Conservation (phyloP, 2,113 vertebrate genomes). For the Pyxicephalus adspersus region DNA sequence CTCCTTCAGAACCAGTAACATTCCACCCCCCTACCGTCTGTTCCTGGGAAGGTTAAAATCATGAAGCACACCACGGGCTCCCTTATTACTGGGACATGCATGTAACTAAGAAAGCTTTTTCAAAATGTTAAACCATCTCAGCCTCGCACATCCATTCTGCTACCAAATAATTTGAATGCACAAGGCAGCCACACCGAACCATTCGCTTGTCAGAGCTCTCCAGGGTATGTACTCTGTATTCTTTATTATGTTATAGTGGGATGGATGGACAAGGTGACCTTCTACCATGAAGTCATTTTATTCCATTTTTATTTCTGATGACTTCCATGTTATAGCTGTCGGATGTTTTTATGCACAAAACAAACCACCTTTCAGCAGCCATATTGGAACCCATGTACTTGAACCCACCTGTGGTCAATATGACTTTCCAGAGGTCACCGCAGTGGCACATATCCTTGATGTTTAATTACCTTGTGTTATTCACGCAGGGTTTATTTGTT, state of each 20-base stretch:
- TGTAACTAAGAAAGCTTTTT: constrained; percentile 15
- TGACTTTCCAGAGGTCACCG: too few relatives aligned
- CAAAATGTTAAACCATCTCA: neutral
- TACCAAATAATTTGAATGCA: constrained; percentile 7
- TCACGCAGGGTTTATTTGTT: neutral
- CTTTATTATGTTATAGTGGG: neutral
- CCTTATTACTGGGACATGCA: constrained; percentile 36
- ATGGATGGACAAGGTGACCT: neutral
- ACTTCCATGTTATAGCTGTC: neutral
- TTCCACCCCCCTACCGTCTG: constrained; percentile 32
- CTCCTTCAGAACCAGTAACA: constrained; percentile 24
- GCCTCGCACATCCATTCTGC: neutral
- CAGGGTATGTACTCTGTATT: too few relatives aligned
- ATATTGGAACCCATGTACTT: neutral
- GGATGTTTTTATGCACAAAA: neutral
- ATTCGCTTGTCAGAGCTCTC: neutral
- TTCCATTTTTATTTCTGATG: too few relatives aligned
- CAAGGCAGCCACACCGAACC: neutral
- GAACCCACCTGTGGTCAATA: too few relatives aligned
- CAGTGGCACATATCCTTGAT: too few relatives aligned
- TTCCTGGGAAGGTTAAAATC: constrained; percentile 25
- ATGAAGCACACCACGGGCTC: constrained; percentile 14
- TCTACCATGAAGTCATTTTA: neutral
- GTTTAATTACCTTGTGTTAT: neutral
- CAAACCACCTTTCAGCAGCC: constrained; percentile 21